These are phyloP conservation scores for Rhinopomastus cyanomelas DNA, from an alignment of 2,113 vertebrate genomes.

Conservation along the genomic window DNA sequence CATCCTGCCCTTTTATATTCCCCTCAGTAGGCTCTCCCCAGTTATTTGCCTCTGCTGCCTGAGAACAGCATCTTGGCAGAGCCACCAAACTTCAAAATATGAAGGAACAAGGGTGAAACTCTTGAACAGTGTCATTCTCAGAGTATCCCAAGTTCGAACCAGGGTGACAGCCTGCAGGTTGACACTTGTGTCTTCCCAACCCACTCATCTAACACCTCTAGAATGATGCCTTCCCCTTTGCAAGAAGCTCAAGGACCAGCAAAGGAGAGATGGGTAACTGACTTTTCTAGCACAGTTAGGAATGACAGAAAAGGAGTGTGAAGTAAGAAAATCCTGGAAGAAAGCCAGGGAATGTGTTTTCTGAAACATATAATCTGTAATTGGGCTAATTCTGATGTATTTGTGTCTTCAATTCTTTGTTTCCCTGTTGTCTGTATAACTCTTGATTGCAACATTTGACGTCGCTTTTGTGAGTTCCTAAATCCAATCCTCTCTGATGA, in stretches of 20 bases:
- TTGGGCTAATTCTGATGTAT: constrained; percentile 78
- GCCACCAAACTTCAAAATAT: neutral
- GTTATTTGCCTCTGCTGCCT: constrained; percentile 1
- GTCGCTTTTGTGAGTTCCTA: constrained; percentile 75
- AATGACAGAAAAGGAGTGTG: constrained; percentile 33
- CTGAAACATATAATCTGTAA: constrained; percentile 72
- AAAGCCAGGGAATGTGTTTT: constrained; percentile 68
- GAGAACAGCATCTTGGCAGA: neutral
- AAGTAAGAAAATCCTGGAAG: constrained; percentile 57
- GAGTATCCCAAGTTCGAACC: neutral
- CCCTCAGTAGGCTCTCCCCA: neutral
- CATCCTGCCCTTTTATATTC: constrained; percentile 36
- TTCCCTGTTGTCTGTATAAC: constrained; percentile 73
- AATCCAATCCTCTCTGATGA: constrained; percentile 76
- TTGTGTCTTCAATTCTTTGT: constrained; percentile 73
- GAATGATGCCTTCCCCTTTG: neutral
- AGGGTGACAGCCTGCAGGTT: neutral
- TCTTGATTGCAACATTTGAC: constrained; percentile 78
- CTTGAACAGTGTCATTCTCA: neutral
- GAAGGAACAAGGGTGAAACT: neutral
- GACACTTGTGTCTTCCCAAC: neutral
- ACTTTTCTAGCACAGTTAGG: constrained; percentile 7
- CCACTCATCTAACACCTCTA: neutral
- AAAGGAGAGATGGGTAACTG: neutral
- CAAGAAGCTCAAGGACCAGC: neutral